Conservation (phyloP, 2,113 vertebrate genomes). For the Rhinopomastus cyanomelas region DNA sequence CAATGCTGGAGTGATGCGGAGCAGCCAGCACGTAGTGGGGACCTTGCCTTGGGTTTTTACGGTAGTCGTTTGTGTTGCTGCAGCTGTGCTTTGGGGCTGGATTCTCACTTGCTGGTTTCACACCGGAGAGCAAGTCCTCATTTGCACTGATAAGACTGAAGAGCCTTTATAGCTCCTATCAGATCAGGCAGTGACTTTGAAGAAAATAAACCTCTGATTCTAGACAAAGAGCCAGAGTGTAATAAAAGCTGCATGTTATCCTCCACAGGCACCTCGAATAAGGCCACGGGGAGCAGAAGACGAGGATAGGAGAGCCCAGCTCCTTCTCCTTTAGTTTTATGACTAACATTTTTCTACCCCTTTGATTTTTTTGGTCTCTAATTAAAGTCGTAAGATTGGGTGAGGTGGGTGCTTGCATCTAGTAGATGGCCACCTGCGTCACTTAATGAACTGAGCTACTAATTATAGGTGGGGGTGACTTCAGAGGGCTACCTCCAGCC, state of each 20-base stretch:
- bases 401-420: constrained; percentile 22
- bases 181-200: constrained; percentile 50
- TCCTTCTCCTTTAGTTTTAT: constrained; percentile 51
- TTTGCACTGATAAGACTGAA: constrained; percentile 52
- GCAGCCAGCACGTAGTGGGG: neutral
- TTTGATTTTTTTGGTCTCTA: constrained; percentile 58
- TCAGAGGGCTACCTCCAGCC: constrained; percentile 17
- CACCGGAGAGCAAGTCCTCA: constrained; percentile 18
- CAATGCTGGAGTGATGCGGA: neutral
- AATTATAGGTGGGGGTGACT: constrained; percentile 57
- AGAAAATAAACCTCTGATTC: constrained; percentile 56
- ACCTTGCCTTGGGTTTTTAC: constrained; percentile 28
- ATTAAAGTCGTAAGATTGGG: constrained; percentile 46
- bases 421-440: constrained; percentile 27
- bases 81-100: neutral
- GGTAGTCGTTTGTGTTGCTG: neutral
- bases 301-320: neutral
- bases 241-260: constrained; percentile 12
- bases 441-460: constrained; percentile 46
- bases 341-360: constrained; percentile 58
- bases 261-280: constrained; percentile 43
- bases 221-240: constrained; percentile 24
- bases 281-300: constrained; percentile 25
- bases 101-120: constrained; percentile 38
- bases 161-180: constrained; percentile 47